Base-by-base conservation (phyloP, 2,888 invertebrate genomes). In the Drosophila meridiana region DNA sequence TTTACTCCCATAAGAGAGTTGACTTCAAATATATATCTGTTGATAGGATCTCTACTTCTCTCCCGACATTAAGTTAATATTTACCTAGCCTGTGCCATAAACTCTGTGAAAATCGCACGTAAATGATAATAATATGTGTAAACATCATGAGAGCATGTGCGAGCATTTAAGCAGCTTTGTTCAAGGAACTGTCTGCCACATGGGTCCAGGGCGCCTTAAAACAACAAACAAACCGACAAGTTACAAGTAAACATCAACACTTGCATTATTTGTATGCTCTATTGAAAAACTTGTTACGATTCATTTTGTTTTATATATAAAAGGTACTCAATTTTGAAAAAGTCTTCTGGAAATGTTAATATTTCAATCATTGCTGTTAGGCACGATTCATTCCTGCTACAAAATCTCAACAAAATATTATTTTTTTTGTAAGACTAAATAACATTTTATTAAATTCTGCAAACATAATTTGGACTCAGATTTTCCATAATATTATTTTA, bases 71-170 rank as follows among this genome's bases (percentile, higher is more conserved):
- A 45, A 58, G 52, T 70, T 77, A 87, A 84, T 84, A 87, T 83
- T 84, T 69, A 58, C 58, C 61, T 71, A 71, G 82, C 59, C 78
- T 53, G 48, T 65, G 65, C 76, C 71, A 79, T 78, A 76, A 82
- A 82, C 61, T 69, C 69, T 68, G 64, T 76, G 83, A 76, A 80
- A 85, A 80, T 85, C 78, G 68, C 88, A 85, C 75, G 69, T 75
- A 70, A 86, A 80, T 80, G 84, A 79, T 85, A 85, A 85, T 88
- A 72, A 81, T 63, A 78, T 82, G 66, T 80, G 82, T 76, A 82
- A 87, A 84, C 80, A 38, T 14, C 4, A 5, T n/a, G 65, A 56
- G 63, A 62, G 56, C 67, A 66, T 73, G 43, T 77, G 63, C 60
- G 63, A 67, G 66, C 63, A 70, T 62, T 76, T 77, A 74, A 64